Evolutionary conservation across 1,140 invertebrate species (phyloP).

Genomic region (Drosophila aff.): DNA sequence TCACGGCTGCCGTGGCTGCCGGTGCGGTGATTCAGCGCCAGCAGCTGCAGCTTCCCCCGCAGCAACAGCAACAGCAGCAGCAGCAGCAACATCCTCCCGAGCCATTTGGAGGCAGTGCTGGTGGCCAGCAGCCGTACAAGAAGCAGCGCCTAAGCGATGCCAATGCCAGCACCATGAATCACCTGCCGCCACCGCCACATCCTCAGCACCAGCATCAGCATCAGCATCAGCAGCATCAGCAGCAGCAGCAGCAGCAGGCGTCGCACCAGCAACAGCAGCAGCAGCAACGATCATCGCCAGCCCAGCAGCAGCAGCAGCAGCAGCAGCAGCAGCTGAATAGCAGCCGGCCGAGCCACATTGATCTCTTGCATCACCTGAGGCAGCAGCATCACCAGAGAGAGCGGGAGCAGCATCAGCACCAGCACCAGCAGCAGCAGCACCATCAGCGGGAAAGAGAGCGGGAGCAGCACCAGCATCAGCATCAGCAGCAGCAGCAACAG

Average conservation of each 20-base stretch:
- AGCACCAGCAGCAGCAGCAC: neutral
- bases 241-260: neutral
- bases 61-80: conserved; percentile 64
- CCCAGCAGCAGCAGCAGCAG: conserved; percentile 26
- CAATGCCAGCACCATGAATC: conserved; percentile 80
- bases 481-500: neutral
- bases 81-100: conserved; percentile 73
- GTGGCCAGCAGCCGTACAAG: conserved; percentile 88
- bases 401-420: neutral
- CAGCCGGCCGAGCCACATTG: conserved; percentile 52
- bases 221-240: neutral
- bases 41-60: conserved; percentile 56
- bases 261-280: conserved; percentile 7
- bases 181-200: conserved; percentile 78
- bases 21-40: conserved; percentile 58
- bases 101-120: conserved; percentile 83
- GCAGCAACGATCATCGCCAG: conserved; percentile 62
- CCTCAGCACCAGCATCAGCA: conserved; percentile 35
- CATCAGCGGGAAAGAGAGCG: neutral
- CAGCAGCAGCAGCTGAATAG: conserved; percentile 32
- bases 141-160: conserved; percentile 90
- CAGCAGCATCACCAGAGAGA: conserved; percentile 3
- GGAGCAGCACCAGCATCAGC: neutral
- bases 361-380: conserved; percentile 24
- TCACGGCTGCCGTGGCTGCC: conserved; percentile 36